Conservation (phyloP, 2,888 invertebrate species). For the Keiferia lycopersicella region DNA sequence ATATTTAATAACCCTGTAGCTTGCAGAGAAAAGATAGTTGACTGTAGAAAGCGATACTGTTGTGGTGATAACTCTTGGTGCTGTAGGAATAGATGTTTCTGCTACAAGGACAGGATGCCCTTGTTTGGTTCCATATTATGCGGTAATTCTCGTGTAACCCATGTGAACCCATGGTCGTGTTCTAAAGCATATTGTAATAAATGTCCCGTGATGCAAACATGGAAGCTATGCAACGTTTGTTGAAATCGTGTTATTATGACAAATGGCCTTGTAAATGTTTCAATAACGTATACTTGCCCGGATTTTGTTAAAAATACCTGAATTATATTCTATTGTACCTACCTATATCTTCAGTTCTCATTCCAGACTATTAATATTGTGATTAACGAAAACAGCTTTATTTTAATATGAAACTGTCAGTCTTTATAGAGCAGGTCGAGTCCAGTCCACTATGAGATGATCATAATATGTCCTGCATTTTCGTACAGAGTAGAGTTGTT, state of each 20-base stretch:
- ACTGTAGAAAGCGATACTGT: not conserved
- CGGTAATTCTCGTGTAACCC: not conserved
- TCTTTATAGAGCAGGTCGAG: no score
- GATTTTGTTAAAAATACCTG: conserved; percentile 2
- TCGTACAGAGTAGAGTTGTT: no score
- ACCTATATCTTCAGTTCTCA: not conserved
- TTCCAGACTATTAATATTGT: no score
- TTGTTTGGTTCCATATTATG: not conserved
- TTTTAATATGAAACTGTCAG: no score
- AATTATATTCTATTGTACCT: no score
- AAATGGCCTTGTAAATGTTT: not conserved
- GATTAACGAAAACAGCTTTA: no score
- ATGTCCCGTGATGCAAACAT: not conserved
- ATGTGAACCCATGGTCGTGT: not conserved
- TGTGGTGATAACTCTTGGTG: not conserved
- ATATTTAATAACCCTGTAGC: not conserved
- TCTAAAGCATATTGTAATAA: not conserved
- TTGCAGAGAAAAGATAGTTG: not conserved
- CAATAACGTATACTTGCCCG: not conserved
- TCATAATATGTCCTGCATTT: no score
- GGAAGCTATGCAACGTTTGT: not conserved
- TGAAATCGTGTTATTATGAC: not conserved
- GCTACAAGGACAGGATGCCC: not conserved
- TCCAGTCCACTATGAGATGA: no score
- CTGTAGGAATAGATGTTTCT: not conserved